These are phyloP conservation scores for Dryocosmus kuriphilus DNA, from an alignment of 2,888 invertebrate genomes.

Conservation along the genomic window DNA sequence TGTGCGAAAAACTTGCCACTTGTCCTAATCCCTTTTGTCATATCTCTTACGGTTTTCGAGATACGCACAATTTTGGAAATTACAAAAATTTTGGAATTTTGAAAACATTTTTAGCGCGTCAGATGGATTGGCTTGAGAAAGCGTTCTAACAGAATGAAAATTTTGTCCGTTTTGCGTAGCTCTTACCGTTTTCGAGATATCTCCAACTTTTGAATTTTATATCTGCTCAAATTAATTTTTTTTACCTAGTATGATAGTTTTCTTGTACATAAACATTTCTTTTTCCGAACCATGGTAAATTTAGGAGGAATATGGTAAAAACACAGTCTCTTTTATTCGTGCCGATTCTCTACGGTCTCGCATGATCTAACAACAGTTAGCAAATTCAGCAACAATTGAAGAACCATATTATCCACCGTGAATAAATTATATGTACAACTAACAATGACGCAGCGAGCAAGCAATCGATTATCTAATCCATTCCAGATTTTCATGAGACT, in stretches of 20 bases:
- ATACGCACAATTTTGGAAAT: no score
- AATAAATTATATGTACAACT: conserved; percentile 44
- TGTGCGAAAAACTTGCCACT: no score
- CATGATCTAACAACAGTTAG: conserved; percentile 50
- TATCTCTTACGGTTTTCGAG: no score
- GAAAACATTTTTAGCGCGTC: no score
- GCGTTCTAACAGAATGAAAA: no score
- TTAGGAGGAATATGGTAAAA: background rate
- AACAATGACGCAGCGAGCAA: conserved; percentile 57
- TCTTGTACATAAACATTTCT: conserved; percentile 21
- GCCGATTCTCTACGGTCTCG: conserved; percentile 48
- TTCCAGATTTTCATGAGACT: conserved; percentile 44
- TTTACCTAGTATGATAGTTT: background rate
- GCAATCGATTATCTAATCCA: conserved; percentile 62
- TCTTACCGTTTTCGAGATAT: no score
- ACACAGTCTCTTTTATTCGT: conserved; percentile 29
- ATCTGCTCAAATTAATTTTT: background rate
- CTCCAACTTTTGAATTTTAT: no score
- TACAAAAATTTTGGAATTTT: no score
- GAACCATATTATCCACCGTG: conserved; percentile 43
- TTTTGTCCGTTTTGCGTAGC: no score
- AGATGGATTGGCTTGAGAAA: no score
- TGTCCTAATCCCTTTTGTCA: no score
- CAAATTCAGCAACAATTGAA: conserved; percentile 51
- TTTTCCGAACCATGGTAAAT: conserved; percentile 11